Conservation (phyloP, 2,113 vertebrate genomes). For the Rana temporaria region DNA sequence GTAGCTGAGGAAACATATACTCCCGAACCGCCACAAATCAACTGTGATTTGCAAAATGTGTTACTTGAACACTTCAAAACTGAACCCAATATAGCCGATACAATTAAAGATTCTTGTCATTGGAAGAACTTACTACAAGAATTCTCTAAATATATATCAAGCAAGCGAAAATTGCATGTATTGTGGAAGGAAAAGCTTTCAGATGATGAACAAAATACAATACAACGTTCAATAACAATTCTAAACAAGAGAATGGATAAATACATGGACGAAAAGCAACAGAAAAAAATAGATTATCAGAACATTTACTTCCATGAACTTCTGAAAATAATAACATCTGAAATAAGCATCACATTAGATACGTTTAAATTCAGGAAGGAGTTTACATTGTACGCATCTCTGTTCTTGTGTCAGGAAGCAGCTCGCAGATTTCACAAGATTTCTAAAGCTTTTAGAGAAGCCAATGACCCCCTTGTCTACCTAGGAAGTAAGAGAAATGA, state of each 20-base stretch:
- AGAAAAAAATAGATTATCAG: constrained; percentile 33
- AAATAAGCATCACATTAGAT: background rate
- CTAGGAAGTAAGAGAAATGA: constrained; percentile 67
- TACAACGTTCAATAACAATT: accelerated
- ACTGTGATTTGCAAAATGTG: constrained; percentile 59
- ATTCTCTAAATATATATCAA: background rate
- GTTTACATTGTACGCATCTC: constrained; percentile 63
- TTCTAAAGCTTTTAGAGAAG: constrained; percentile 60
- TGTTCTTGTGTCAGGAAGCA: constrained; percentile 62
- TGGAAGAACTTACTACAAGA: background rate
- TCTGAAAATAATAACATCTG: background rate
- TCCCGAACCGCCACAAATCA: constrained; percentile 8
- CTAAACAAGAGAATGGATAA: background rate
- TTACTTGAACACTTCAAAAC: constrained; percentile 59
- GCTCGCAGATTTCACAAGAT: constrained; percentile 61
- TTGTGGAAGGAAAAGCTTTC: accelerated
- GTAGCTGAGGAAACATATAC: background rate
- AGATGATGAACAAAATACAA: accelerated
- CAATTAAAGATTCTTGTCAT: background rate
- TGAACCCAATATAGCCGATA: background rate
- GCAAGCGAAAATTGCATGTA: accelerated
- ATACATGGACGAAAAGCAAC: constrained; percentile 49
- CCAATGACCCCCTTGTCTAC: constrained; percentile 64
- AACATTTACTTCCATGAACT: constrained; percentile 56
- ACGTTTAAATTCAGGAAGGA: constrained; percentile 53